Base-by-base conservation (phyloP, 2,113 vertebrate species). In the Callionymus lyra region DNA sequence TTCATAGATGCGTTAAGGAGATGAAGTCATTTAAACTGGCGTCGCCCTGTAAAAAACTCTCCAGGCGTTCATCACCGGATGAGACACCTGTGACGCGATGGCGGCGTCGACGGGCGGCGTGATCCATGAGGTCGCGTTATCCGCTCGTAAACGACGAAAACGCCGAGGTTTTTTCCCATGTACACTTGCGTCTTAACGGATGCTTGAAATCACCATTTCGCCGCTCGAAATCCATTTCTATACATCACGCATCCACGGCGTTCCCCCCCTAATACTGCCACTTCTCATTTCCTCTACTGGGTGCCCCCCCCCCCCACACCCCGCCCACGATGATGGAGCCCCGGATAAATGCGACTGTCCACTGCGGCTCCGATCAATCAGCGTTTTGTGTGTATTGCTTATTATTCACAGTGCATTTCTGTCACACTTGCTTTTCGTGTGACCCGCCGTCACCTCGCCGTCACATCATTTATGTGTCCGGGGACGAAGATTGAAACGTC, bases 331-430 rank as follows among this genome's bases (percentile, higher is more conserved):
- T 78, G 82, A 85, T 86, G 76, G 83, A 79, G 73, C 82, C 83
- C n/a, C 84, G 84, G 84, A 89, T 84, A 76, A 84, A 89, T 86
- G 84, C 65, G 73, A 68, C 66, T 74, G 56, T 72, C 72, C 62
- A 68, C 69, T 49, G 43, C 61, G 63, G 64, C 82, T 82, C 72
- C 82, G 70, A 90, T 89, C 87, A 85, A 83, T 89, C 87, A 87
- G 74, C 45, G 72, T 84, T n/a, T 84, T 78, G 84, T 85, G 83
- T 85, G 80, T 83, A 83, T 89, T 85, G 86, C 81, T 85, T 86
- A 86, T 86, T 83, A 79, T 82, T 87, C 81, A 71, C 80, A 66
- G 80, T 84, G 82, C 79, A 80, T 86, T 80, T 86, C 79, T 85
- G 82, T 84, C 82, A 84, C 74, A 39, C 66, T n/a, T 76, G 76